These are phyloP conservation scores for Pyralis farinalis DNA, from an alignment of 2,888 invertebrate genomes.

Conservation along the genomic window DNA sequence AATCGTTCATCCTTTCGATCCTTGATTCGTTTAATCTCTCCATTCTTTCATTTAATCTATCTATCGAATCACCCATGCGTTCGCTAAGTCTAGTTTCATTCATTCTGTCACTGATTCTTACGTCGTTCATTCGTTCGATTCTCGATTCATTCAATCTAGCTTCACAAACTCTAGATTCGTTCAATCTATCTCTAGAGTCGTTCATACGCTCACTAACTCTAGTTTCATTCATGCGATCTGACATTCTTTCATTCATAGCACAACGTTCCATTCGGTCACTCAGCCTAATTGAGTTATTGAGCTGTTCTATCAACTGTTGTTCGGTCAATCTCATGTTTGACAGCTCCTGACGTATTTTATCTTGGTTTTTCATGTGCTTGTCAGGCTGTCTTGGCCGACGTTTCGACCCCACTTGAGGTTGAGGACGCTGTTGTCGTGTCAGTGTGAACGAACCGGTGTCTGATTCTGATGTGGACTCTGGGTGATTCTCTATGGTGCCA, in stretches of 20 bases:
- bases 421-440: slow-evolving; percentile 65
- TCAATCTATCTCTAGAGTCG: slow-evolving; percentile 19
- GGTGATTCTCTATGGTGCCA: slow-evolving; percentile 73
- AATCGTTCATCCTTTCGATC: slow-evolving; percentile 31
- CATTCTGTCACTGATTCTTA: slow-evolving; percentile 46
- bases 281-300: slow-evolving; percentile 43
- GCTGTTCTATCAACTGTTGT: slow-evolving; percentile 38
- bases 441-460: slow-evolving; percentile 71
- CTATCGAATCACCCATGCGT: slow-evolving; percentile 30
- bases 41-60: slow-evolving; percentile 43
- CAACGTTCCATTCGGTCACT: slow-evolving; percentile 26
- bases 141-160: slow-evolving; percentile 25
- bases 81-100: slow-evolving; percentile 47
- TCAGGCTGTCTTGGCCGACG: slow-evolving; percentile 54
- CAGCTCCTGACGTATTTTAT: slow-evolving; percentile 46
- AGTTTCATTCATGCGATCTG: slow-evolving; percentile 18
- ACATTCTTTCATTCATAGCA: slow-evolving; percentile 18
- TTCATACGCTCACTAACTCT: slow-evolving; percentile 8
- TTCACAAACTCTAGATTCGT: slow-evolving; percentile 19
- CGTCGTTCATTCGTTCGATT: slow-evolving; percentile 28
- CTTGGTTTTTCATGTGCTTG: slow-evolving; percentile 53
- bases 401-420: slow-evolving; percentile 66
- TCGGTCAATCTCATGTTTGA: slow-evolving; percentile 41
- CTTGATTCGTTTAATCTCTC: slow-evolving; percentile 30
- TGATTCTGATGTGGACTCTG: slow-evolving; percentile 72